Base-by-base conservation (phyloP, 2,113 vertebrate species). In the Hippocampus zosterae region DNA sequence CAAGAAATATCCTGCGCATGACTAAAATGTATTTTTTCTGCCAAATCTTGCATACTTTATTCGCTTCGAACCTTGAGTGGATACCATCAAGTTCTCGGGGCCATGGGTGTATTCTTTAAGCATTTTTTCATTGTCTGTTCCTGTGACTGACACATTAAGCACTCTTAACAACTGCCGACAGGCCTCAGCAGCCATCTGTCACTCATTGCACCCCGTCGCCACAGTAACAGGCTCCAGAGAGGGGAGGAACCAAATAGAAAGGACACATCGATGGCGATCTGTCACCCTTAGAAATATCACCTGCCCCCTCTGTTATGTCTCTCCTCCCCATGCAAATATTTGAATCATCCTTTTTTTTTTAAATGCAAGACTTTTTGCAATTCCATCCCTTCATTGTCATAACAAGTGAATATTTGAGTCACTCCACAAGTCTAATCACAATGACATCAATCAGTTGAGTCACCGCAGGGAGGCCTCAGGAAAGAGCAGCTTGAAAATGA, bases 161-260 rank as follows among this genome's bases (percentile, higher is more conserved):
- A 44, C 70, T 74, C 69, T 62, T 81, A 84, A 87, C 85, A 84
- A 74, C 82, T 62, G 13, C 50, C 27, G 75, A 82, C 84, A 80
- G 61, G 80, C 81, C 82, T 82, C 81, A 79, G 82, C 83, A 76
- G 65, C 82, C 84, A 73, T 85, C 86, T 83, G 72, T 88, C 85
- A 87, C 71, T 87, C 84, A 82, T 41, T 69, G 71, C 65, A 77
- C 71, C 78, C 72, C 8, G 71, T 89, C 70, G 65, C 81, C 77
- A 74, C 74, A 77, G 80, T 84, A 86, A 87, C 89, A 15, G 70
- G 66, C 60, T 53, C 65, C 63, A 52, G 46, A 56, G 50, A 70
- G 62, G 62, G 74, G 59, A 59, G 74, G 73, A 60, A 71, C 63
- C 55, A 57, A 42, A 77, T 74, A 56, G 70, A 88, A 85, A 79